Conservation (phyloP, 2,797 vertebrate genomes). For the Lophius americanus region DNA sequence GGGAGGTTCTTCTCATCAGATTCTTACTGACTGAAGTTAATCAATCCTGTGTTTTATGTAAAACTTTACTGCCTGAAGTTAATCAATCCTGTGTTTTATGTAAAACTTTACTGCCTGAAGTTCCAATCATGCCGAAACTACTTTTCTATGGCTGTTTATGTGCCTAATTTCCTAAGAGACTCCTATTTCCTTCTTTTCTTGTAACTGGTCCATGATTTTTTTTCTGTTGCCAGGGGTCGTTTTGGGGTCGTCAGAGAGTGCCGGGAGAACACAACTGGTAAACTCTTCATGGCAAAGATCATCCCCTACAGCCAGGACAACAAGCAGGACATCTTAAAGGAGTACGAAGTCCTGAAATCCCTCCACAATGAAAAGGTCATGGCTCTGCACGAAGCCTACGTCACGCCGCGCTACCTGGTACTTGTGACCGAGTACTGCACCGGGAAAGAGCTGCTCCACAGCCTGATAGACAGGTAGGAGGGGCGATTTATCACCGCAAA, state of each 20-base stretch:
- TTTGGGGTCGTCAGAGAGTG: constrained; percentile 92
- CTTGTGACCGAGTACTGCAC: constrained; percentile 92
- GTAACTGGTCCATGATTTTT: background rate
- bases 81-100: background rate
- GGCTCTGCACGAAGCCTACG: constrained; percentile 94
- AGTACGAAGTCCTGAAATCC: constrained; percentile 92
- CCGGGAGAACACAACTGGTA: constrained; percentile 91
- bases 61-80: background rate
- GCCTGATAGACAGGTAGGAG: constrained; percentile 85
- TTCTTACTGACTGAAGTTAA: no score
- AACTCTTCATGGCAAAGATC: constrained; percentile 94
- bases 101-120: no score
- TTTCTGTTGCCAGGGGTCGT: constrained; percentile 82
- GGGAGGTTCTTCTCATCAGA: no score
- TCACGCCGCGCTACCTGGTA: constrained; percentile 95
- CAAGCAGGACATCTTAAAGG: constrained; percentile 87
- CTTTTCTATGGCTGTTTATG: no score
- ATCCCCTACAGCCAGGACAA: constrained; percentile 88
- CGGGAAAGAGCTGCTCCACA: constrained; percentile 92
- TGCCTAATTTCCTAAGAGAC: no score
- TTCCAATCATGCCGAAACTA: background rate
- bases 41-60: no score
- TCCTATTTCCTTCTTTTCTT: background rate
- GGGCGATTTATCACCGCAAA: background rate
- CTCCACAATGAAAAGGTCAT: constrained; percentile 91